A percentile compares a stretch with the other conserved stretches of the same genome.
phyloP scores from a whole-genome alignment of 1,140 invertebrate species.

The Proctacanthus coquilletti region DNA sequence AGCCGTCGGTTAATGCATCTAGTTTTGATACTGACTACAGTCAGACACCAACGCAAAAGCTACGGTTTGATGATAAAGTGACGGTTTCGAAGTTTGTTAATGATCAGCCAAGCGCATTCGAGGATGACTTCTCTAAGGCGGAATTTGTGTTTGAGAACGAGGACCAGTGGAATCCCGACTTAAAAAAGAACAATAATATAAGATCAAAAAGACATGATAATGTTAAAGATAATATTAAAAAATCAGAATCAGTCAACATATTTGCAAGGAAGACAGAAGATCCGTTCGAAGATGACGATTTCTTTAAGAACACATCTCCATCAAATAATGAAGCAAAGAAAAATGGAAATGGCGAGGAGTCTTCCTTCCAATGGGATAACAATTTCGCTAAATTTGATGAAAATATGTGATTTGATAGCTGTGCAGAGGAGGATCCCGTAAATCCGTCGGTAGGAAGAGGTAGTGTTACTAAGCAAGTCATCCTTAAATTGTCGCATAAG shows the following conservation, averaged over 20 bases:
- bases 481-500: neutral
- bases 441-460: too few relatives aligned
- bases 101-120: constrained; percentile 13
- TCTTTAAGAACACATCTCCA: constrained; percentile 41
- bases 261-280: constrained; percentile 60
- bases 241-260: constrained; percentile 76
- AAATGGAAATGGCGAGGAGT: constrained; percentile 5
- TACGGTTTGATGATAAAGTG: constrained; percentile 29
- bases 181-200: neutral
- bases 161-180: constrained; percentile 12
- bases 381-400: constrained; percentile 32
- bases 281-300: constrained; percentile 75
- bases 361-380: constrained; percentile 24
- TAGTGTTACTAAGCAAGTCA: neutral
- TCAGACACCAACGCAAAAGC: constrained; percentile 20
- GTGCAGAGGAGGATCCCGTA: too few relatives aligned
- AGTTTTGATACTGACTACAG: neutral
- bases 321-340: constrained; percentile 3
- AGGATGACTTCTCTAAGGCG: constrained; percentile 29
- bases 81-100: constrained; percentile 28
- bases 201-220: constrained; percentile 19
- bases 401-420: constrained; percentile 32
- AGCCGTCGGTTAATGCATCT: constrained; percentile 5
- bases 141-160: constrained; percentile 28
- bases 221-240: constrained; percentile 40